Base-by-base conservation (phyloP, 1,140 invertebrate species). In the Lordiphosa clarofinis region DNA sequence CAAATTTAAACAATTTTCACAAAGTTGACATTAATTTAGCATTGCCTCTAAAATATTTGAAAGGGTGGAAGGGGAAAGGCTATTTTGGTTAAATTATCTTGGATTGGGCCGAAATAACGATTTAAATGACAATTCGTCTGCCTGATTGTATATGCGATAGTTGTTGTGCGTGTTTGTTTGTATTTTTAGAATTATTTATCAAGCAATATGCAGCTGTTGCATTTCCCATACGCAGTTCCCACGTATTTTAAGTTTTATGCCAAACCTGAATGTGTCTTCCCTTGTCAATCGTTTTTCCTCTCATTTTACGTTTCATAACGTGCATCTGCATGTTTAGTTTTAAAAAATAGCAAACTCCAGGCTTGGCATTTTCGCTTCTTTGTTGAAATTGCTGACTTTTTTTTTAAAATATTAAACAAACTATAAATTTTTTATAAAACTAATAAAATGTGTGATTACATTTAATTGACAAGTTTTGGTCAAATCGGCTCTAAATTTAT, bases 161-260 rank as follows among this genome's bases (percentile, higher is more conserved):
- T 37, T 36, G 19, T 11, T 4, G 42, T 50, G 52, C 40, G 44
- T 49, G 57, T 50, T 8, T 35, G 48, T 58, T 38, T 60, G 42
- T 60, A 60, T 64, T 52, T 72, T 64, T 50, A 49, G 56, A 61
- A 70, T 75, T 75, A 75, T 75, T 75, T 71, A 75, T 75, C 70
- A 74, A 73, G 73, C 72, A 73, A 68, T 59, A 62, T 76, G 72
- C 61, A 75, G 61, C 72, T 76, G 73, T 67, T 75, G 65, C 73
- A 75, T 74, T 75, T 74, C 66, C 71, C 71, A 74, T 66, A 74
- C 61, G 66, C 60, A 60, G 69, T n/a, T n/a, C n/a, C n/a, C n/a
- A n/a, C n/a, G n/a, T n/a, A n/a, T n/a, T n/a, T n/a, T n/a, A n/a
- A n/a, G n/a, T n/a, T n/a, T n/a, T n/a, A n/a, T n/a, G n/a, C n/a